Percentiles rank a stretch among this genome's conserved stretches.
Evolutionary conservation across 2,888 invertebrate species (phyloP).

Genomic region (Diaprepes abbreviatus): DNA sequence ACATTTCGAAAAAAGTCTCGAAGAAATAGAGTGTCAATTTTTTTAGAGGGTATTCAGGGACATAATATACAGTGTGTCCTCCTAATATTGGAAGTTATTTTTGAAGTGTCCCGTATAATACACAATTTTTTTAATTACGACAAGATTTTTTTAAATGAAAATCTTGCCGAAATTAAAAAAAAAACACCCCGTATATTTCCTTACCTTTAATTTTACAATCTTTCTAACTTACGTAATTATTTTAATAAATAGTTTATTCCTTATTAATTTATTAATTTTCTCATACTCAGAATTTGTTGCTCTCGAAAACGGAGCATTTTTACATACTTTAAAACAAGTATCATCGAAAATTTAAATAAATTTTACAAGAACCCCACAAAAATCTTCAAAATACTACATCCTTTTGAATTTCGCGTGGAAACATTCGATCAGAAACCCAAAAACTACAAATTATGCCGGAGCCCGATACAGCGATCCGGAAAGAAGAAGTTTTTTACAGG

Average conservation of each 20-base stretch:
- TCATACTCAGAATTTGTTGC: constrained; percentile 17
- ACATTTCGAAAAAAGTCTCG: no score
- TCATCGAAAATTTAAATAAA: no score
- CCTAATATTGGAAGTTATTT: no score
- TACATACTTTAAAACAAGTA: constrained; percentile 42
- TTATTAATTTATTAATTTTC: constrained; percentile 10
- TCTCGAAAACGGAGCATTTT: constrained; percentile 37
- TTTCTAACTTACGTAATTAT: not conserved
- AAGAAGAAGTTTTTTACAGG: not conserved
- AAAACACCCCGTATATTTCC: not conserved
- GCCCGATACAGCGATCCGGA: no score
- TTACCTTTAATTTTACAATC: constrained; percentile 1
- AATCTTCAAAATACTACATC: no score
- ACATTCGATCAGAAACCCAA: no score
- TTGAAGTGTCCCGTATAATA: not conserved
- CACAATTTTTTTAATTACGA: not conserved
- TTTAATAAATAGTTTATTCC: constrained; percentile 23
- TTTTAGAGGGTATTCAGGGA: no score
- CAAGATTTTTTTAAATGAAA: not conserved
- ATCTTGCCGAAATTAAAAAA: not conserved
- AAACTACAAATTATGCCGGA: no score
- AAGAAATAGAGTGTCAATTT: no score
- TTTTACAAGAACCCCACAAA: no score
- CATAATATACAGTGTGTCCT: no score
- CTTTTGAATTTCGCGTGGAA: no score